Conservation (phyloP, 2,888 invertebrate genomes). For the Torymus aiolomorphi region DNA sequence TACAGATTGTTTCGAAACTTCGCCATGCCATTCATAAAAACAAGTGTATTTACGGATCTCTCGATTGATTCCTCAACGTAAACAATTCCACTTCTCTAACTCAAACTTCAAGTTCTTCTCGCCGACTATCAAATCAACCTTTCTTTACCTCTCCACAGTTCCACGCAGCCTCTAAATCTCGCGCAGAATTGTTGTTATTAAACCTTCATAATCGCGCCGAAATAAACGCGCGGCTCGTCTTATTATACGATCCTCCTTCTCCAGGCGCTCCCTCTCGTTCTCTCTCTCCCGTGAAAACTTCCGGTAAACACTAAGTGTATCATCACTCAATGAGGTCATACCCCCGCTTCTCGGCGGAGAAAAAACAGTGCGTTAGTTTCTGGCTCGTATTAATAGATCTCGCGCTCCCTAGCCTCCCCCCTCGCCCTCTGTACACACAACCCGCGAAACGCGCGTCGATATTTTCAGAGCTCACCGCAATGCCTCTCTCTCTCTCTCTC, state of each 20-base stretch:
- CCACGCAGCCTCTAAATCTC: neutral
- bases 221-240: too few relatives aligned
- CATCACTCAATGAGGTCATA: slow-evolving; percentile 48
- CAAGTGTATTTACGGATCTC: slow-evolving; percentile 26
- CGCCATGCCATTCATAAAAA: slow-evolving; percentile 18
- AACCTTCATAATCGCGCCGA: neutral
- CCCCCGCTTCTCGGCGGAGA: neutral
- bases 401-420: too few relatives aligned
- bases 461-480: slow-evolving; percentile 55
- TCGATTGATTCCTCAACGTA: slow-evolving; percentile 12
- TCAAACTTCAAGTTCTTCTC: neutral
- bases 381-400: slow-evolving; percentile 1
- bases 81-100: slow-evolving; percentile 23
- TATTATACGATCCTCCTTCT: too few relatives aligned
- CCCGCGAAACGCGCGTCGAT: slow-evolving; percentile 21
- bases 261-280: too few relatives aligned
- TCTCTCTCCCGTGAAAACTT: slow-evolving; percentile 12
- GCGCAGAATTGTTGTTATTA: slow-evolving; percentile 3
- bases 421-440: too few relatives aligned
- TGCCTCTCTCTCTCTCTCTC: neutral
- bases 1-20: slow-evolving; percentile 31
- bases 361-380: neutral
- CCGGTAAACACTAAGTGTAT: slow-evolving; percentile 40
- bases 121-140: slow-evolving; percentile 5
- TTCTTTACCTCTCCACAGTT: neutral